A percentile compares a stretch with the other conserved stretches of the same genome.
Conservation (phyloP, 2,113 vertebrate genomes). For the Delphinus delphis region DNA sequence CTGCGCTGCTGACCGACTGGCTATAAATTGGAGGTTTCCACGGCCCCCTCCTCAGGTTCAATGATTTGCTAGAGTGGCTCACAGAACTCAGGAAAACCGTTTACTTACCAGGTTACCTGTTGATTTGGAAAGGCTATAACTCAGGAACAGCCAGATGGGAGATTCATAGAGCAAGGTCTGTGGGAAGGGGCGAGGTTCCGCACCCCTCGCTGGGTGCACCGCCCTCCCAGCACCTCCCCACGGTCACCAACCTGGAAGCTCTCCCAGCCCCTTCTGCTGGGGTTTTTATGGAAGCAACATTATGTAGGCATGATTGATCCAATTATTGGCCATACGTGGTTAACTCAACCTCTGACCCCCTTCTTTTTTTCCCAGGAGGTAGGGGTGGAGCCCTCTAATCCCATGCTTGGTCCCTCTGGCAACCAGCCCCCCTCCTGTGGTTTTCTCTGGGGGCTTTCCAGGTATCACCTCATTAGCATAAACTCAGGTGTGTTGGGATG, state of each 20-base stretch:
- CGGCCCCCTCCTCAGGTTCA: neutral
- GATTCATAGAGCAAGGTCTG: too few relatives aligned
- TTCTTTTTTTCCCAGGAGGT: neutral
- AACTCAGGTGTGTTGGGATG: neutral
- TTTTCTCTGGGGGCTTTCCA: neutral
- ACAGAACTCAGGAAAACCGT: neutral
- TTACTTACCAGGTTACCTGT: neutral
- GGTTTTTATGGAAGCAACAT: neutral
- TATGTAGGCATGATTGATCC: neutral
- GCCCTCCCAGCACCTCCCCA: neutral
- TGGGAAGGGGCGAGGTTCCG: fast-evolving
- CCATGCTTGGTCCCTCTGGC: neutral
- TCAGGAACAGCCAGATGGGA: neutral
- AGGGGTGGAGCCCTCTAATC: neutral
- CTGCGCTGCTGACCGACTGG: neutral
- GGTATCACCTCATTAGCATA: neutral
- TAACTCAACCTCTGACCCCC: neutral
- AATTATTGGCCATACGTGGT: neutral
- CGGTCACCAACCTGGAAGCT: neutral
- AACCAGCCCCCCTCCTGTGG: neutral
- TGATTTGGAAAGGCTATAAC: neutral
- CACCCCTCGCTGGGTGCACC: fast-evolving
- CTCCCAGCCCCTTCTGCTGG: neutral
- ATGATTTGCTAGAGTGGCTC: neutral
- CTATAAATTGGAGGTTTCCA: neutral